Percentiles rank a stretch among this genome's conserved stretches.
These are phyloP conservation scores for Nebria ingens DNA, from an alignment of 1,140 invertebrate genomes.

Conservation along the genomic window DNA sequence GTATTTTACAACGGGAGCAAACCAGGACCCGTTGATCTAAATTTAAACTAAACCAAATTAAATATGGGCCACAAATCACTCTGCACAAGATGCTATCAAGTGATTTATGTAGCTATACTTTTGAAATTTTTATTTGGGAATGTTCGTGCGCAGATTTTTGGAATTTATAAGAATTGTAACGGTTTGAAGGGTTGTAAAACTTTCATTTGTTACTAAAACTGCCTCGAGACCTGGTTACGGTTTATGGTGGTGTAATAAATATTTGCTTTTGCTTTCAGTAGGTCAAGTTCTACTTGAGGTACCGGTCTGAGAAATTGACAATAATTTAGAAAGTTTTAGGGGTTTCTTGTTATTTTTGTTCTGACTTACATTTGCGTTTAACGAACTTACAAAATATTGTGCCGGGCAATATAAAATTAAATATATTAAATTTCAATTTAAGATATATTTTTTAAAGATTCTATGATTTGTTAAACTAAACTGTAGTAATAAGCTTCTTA, in stretches of 20 bases:
- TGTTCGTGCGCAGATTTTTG: background rate
- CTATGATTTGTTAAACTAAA: too few species aligned
- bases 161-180: background rate
- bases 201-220: background rate
- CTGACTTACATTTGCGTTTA: too few species aligned
- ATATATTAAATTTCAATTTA: too few species aligned
- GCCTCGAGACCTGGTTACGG: background rate
- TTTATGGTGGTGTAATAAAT: background rate
- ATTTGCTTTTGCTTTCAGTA: background rate
- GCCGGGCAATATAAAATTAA: too few species aligned
- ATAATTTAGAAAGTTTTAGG: background rate
- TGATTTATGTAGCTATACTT: background rate
- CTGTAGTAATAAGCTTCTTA: too few species aligned
- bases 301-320: background rate
- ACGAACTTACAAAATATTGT: too few species aligned
- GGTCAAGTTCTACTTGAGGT: background rate
- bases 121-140: background rate
- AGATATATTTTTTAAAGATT: too few species aligned
- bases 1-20: background rate
- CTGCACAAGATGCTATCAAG: background rate
- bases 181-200: background rate
- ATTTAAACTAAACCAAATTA: constrained; percentile 1
- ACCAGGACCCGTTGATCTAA: background rate
- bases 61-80: constrained; percentile 8
- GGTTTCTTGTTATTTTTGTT: background rate